Conservation (phyloP, 2,797 vertebrate genomes). For the Coregonus sp. region DNA sequence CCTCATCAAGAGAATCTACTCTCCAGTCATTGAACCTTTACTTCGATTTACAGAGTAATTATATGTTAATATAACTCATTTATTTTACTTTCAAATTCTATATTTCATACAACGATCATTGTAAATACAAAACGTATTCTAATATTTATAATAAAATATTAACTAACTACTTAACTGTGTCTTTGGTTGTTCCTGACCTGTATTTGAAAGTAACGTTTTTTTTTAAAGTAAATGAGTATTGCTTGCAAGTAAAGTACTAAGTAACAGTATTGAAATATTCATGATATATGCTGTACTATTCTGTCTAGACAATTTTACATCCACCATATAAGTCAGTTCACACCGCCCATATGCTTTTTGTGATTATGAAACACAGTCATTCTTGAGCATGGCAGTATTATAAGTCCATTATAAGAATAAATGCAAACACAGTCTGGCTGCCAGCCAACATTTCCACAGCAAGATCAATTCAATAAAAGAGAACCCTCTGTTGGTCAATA, state of each 20-base stretch:
- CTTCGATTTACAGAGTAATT: constrained; percentile 42
- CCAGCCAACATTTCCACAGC: not conserved
- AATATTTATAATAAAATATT: constrained; percentile 50
- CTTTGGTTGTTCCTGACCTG: constrained; percentile 8
- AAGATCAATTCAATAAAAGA: not conserved
- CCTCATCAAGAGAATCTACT: not conserved
- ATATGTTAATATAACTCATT: constrained; percentile 12
- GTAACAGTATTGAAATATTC: not conserved
- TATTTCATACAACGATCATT: constrained; percentile 29
- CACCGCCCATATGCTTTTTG: not conserved
- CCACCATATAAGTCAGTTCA: not conserved
- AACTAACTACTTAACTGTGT: not conserved
- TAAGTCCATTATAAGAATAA: not conserved
- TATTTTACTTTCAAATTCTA: constrained; percentile 28
- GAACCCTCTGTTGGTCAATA: constrained; percentile 6
- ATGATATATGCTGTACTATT: not conserved
- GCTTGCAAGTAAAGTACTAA: not conserved
- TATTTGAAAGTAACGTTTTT: not conserved
- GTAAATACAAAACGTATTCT: constrained; percentile 26
- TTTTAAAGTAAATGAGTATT: not conserved
- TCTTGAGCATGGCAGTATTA: not conserved
- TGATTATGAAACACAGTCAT: not conserved
- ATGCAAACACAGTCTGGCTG: not conserved
- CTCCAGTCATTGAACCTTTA: not conserved
- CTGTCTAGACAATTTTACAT: not conserved